Evolutionary conservation across 2,888 invertebrate species (phyloP).

Genomic region (Aquatica leii): DNA sequence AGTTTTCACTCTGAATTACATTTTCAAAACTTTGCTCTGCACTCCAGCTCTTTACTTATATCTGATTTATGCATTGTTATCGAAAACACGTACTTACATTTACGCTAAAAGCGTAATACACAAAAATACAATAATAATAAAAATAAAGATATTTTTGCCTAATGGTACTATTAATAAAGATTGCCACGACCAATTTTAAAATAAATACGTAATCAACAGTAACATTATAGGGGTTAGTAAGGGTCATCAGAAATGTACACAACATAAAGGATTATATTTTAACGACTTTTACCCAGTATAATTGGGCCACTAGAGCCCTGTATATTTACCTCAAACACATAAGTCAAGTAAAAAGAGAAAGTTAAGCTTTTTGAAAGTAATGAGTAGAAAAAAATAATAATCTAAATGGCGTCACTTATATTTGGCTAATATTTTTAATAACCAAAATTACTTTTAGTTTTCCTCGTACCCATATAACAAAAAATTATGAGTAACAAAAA

Average conservation of each 20-base stretch:
- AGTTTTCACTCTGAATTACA: conserved; percentile 42
- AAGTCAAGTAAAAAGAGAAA: conserved; percentile 39
- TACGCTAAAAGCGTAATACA: too few relatives aligned
- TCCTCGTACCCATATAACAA: too few relatives aligned
- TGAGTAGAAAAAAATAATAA: too few relatives aligned
- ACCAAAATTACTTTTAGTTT: too few relatives aligned
- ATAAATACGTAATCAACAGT: conserved; percentile 21
- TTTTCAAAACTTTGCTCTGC: conserved; percentile 33
- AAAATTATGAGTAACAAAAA: too few relatives aligned
- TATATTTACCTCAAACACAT: conserved; percentile 41
- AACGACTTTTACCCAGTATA: conserved; percentile 44
- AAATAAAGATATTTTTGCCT: too few relatives aligned
- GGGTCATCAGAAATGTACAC: conserved; percentile 16
- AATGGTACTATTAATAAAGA: neutral
- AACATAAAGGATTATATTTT: conserved; percentile 41
- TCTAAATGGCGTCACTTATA: too few relatives aligned
- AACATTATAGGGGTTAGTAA: conserved; percentile 20
- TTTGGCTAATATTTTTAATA: too few relatives aligned
- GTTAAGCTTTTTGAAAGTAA: neutral
- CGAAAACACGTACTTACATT: too few relatives aligned
- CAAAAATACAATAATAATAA: too few relatives aligned
- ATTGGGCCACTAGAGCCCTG: conserved; percentile 44
- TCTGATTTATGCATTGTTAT: neutral
- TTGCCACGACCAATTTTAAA: conserved; percentile 15
- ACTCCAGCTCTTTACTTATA: conserved; percentile 16